These are phyloP conservation scores for Uropsilus gracilis DNA, from an alignment of 2,113 vertebrate genomes.

Conservation along the genomic window DNA sequence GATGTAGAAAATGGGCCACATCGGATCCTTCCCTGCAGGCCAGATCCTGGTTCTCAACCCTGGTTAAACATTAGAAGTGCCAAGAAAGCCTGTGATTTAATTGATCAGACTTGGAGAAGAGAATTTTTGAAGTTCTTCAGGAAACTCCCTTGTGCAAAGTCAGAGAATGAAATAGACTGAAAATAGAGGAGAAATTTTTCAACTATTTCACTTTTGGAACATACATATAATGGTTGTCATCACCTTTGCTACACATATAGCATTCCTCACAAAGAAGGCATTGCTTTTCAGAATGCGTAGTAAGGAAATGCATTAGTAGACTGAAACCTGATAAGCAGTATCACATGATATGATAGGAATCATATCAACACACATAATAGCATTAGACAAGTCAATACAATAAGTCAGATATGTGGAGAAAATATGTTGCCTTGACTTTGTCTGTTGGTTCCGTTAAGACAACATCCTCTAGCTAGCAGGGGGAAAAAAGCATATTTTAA, in stretches of 20 bases:
- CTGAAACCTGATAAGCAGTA: neutral
- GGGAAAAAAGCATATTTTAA: neutral
- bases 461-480: neutral
- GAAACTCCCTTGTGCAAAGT: neutral
- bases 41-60: neutral
- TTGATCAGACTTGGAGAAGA: neutral
- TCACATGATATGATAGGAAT: no score
- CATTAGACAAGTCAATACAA: neutral
- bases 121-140: neutral
- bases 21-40: constrained; percentile 22
- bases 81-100: neutral
- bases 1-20: neutral
- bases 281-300: neutral
- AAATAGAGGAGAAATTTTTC: constrained; percentile 56
- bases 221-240: neutral
- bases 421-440: neutral
- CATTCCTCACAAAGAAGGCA: neutral
- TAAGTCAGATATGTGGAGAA: neutral
- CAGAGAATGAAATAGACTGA: neutral
- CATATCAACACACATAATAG: neutral
- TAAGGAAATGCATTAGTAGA: neutral
- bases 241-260: neutral
- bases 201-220: neutral
- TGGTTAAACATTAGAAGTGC: constrained; percentile 11
- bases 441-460: neutral